Evolutionary conservation across 2,113 vertebrate genomes (phyloP).

Genomic region (Opisthocomus hoazin): DNA sequence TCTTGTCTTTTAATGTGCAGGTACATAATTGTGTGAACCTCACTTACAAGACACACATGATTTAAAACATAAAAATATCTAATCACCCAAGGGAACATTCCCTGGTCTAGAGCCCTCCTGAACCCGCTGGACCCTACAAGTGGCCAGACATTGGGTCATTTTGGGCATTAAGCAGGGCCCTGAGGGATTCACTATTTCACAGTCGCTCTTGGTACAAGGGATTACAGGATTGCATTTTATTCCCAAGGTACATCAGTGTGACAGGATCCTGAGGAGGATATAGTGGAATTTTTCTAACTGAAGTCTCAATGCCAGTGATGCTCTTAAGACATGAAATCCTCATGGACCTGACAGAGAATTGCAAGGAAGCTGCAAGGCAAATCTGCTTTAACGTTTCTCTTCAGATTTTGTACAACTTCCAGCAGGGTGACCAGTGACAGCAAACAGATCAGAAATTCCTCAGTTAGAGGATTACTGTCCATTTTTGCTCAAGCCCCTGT

Average conservation of each 20-base stretch:
- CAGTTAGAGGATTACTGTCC: background rate
- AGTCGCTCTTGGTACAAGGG: background rate
- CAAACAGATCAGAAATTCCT: background rate
- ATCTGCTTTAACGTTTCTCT: background rate
- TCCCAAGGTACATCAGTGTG: fast-evolving
- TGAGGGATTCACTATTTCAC: background rate
- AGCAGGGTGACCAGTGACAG: background rate
- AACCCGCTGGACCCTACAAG: background rate
- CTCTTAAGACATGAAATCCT: background rate
- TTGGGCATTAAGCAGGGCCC: background rate
- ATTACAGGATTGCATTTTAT: background rate
- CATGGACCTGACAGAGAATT: background rate
- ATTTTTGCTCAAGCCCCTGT: background rate
- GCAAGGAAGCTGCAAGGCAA: background rate
- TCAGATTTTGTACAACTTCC: background rate
- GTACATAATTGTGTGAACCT: background rate
- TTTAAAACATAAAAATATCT: background rate
- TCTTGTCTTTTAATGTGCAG: background rate
- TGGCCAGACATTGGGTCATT: background rate
- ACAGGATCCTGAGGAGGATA: background rate
- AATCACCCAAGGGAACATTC: background rate
- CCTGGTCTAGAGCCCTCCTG: background rate
- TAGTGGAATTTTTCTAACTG: background rate
- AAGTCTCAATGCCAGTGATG: background rate
- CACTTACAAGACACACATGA: background rate